Percentiles rank a stretch among this genome's conserved stretches.
phyloP scores from a whole-genome alignment of 2,888 invertebrate genomes.

The Syrista parreyssii region DNA sequence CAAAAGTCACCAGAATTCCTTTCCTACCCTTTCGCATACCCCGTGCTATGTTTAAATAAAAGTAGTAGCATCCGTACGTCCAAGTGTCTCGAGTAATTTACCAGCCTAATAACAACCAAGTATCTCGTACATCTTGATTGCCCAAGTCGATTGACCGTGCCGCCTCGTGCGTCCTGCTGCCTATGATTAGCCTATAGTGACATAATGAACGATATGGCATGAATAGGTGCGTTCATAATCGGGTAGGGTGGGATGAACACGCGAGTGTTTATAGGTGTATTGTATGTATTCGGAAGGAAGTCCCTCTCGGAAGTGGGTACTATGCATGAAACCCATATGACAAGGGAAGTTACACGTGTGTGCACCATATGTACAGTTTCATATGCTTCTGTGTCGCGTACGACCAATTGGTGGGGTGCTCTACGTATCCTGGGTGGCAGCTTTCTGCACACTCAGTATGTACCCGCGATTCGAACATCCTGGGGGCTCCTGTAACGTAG shows the following conservation, averaged over 20 bases:
- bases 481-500: constrained; percentile 10
- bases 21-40: not conserved
- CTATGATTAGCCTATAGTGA: constrained; percentile 22
- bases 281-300: constrained; percentile 58
- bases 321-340: not conserved
- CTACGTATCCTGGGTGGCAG: constrained; percentile 27
- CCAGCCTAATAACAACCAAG: not conserved
- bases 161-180: not conserved
- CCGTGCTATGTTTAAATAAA: not conserved
- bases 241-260: constrained; percentile 9
- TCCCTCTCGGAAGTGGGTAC: constrained; percentile 56
- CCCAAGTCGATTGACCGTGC: not conserved
- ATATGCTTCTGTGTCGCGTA: not conserved
- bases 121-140: not conserved
- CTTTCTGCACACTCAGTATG: constrained; percentile 43
- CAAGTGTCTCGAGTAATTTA: not conserved
- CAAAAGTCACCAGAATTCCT: not conserved
- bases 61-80: not conserved
- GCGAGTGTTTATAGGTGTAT: constrained; percentile 16
- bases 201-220: constrained; percentile 31
- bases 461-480: constrained; percentile 42
- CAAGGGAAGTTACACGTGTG: not conserved
- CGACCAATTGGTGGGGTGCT: constrained; percentile 5
- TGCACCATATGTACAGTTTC: not conserved
- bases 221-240: constrained; percentile 4